Base-by-base conservation (phyloP, 1,140 invertebrate genomes). In the Saccostrea echinata region DNA sequence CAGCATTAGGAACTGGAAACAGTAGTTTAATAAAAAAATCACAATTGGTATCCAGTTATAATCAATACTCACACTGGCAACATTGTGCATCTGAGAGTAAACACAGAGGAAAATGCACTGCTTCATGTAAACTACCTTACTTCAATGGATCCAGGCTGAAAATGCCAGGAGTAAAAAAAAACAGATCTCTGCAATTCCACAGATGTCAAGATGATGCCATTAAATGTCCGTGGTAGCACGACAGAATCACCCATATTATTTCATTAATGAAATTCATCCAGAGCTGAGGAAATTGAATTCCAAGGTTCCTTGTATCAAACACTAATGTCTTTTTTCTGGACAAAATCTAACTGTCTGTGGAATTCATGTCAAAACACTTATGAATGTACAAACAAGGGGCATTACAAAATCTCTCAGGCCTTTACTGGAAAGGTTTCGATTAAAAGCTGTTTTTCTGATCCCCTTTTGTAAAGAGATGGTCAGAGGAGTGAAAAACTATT, bases 301-400 rank as follows among this genome's bases (percentile, higher is more conserved):
- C 18, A 21, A n/a, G 18, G 55, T 21, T 16, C 18, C 55, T 6
- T 1, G 55, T 21, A 61, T 61, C 55, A 61, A 21, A 61, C 68
- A 16, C 11, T 30, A 35, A 76, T 76, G 68, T 13, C 24, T 35
- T 76, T 43, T 76, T 76, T 16, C 68, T 76, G 68, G 68, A 76
- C 68, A 1, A 11, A 30, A 76, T 16, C 13, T 76, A 27, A 13
- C 27, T 76, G 27, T 27, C 68, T 16, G 16, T 76, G 68, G 68
- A 76, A 76, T 33, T 76, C 27, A 76, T 76, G 68, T 76, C 68
- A 76, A 76, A 76, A 27, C 68, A 30, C 68, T 76, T 33, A 76
- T 76, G 11, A 16, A 33, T 76, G 68, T 76, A 76, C 68, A 76
- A 76, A 76, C 68, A 76, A 30, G 16, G n/a, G 27, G 27, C 27